Conservation (phyloP, 64 coral and sea anemone genomes). For the Pachyseris speciosa region DNA sequence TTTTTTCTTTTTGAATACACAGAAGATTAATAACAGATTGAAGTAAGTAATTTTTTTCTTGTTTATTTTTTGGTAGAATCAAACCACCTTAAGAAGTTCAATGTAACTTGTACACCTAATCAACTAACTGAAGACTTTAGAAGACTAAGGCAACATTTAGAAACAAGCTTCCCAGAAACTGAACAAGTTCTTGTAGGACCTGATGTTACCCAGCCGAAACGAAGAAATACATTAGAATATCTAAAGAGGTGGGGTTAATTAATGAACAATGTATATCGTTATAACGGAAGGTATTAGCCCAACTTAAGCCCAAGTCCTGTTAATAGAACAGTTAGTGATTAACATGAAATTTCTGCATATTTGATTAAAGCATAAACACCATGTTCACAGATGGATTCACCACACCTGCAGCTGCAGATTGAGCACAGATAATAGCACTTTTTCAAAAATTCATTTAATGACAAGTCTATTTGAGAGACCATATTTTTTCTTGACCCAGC, state of each 20-base stretch:
- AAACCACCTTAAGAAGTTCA: slow-evolving; percentile 70
- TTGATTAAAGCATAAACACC: too few species aligned
- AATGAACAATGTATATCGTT: background rate
- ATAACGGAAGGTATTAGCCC: too few species aligned
- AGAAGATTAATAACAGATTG: too few species aligned
- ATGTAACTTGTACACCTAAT: slow-evolving; percentile 55
- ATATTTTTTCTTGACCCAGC: too few species aligned
- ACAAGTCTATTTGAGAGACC: too few species aligned
- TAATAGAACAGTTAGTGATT: too few species aligned
- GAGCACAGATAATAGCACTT: too few species aligned
- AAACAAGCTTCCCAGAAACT: slow-evolving; percentile 54
- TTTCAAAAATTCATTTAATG: too few species aligned
- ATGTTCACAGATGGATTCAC: too few species aligned
- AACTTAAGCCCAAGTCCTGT: too few species aligned
- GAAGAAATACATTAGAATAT: slow-evolving; percentile 28
- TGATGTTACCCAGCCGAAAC: slow-evolving; percentile 61
- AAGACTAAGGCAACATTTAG: slow-evolving; percentile 57
- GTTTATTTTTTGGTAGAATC: slow-evolving; percentile 42
- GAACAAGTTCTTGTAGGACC: slow-evolving; percentile 71
- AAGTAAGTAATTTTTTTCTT: background rate
- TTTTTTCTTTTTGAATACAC: background rate
- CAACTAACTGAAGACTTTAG: slow-evolving; percentile 69
- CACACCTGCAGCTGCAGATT: too few species aligned
- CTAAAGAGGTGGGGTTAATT: slow-evolving; percentile 34
- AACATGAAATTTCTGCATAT: too few species aligned